Base-by-base conservation (phyloP, 2,888 invertebrate species). In the Zonitis immaculata region DNA sequence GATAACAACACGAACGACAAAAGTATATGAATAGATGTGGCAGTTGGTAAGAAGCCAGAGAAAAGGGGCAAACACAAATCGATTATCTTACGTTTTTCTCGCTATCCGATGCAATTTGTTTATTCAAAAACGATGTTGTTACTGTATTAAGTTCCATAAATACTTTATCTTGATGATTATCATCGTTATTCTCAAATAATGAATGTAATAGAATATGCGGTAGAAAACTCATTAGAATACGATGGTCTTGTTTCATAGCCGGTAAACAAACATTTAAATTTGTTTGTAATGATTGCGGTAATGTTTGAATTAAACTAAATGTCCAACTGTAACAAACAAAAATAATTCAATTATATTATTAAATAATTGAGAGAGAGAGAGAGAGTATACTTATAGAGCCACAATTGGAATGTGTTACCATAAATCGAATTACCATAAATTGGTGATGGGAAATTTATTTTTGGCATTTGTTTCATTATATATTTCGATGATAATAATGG, bases 381-480 rank as follows among this genome's bases (percentile, higher is more conserved):
- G n/a, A n/a, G n/a, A n/a, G n/a, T n/a, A n/a, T 76, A 83, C 83
- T 82, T 82, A 63, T 85, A 85, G 3, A 88, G 83, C 91, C 91
- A 91, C 59, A 82, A 81, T 62, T 86, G 80, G 65, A 87, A 87
- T 1, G 84, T 83, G 1, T 84, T 80, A 4, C 86, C 86, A 46
- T 80, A 79, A 43, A 80, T 80, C 0, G 87, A 86, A 11, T 39
- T 52, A 14, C 88, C 87, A 67, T 84, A 87, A 30, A 87, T 73
- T 0, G 86, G 86, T 47, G 58, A 57, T 6, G 65, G 58, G 48
- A 61, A 67, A 12, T 58, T 54, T 9, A 49, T 42, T 44, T 80
- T 47, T 68, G 77, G 18, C 71, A 63, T 54, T 55, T 70, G 68
- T 2, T 66, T 63, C 54, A 72, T 69, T 49, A 64, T 69, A 56